These are phyloP conservation scores for Sebastes cheni DNA, from an alignment of 2,797 vertebrate genomes.

Conservation along the genomic window DNA sequence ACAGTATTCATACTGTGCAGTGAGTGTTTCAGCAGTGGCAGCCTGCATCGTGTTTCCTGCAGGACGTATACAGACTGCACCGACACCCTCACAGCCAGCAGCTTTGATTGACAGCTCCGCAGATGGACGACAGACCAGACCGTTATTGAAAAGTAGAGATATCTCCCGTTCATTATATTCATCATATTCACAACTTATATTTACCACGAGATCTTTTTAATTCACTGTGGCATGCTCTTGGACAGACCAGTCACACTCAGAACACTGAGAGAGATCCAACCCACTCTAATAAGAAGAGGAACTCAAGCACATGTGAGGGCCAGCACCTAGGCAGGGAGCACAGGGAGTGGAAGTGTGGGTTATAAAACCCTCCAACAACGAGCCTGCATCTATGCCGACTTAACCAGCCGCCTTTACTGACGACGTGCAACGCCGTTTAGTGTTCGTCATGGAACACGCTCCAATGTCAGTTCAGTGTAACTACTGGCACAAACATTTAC, in stretches of 20 bases:
- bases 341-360: too few relatives aligned
- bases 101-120: constrained; percentile 39
- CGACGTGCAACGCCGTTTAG: too few relatives aligned
- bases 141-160: background rate
- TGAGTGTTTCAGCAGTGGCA: background rate
- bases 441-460: too few relatives aligned
- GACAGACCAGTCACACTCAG: background rate
- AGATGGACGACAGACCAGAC: background rate
- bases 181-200: background rate
- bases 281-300: too few relatives aligned
- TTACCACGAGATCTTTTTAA: background rate
- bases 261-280: too few relatives aligned
- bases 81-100: background rate
- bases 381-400: too few relatives aligned
- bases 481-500: too few relatives aligned
- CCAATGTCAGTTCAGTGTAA: too few relatives aligned
- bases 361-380: too few relatives aligned
- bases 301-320: too few relatives aligned
- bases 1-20: background rate
- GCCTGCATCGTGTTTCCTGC: background rate
- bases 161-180: constrained; percentile 1
- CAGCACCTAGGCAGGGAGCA: too few relatives aligned
- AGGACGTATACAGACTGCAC: background rate
- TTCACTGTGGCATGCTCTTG: background rate
- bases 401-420: too few relatives aligned